Conservation (phyloP, 2,888 invertebrate species). For the Pristionchus fissidentatus region DNA sequence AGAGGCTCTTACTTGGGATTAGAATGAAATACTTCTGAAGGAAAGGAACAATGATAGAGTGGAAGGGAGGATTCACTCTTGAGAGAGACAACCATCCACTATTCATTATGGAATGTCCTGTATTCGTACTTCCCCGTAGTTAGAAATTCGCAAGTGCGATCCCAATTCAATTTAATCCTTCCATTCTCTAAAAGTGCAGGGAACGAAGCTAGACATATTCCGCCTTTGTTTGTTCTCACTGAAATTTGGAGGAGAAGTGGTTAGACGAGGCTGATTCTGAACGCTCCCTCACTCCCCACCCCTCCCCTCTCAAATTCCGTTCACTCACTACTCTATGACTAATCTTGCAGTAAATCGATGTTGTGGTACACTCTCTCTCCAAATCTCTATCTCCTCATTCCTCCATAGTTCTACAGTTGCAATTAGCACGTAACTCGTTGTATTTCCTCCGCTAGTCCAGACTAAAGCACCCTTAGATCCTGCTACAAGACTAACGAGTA, state of each 20-base stretch:
- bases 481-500: too few relatives aligned
- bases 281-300: conserved; percentile 27
- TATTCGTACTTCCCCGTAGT: not conserved
- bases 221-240: conserved; percentile 9
- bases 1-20: not conserved
- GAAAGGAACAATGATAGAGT: conserved; percentile 2
- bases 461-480: not conserved
- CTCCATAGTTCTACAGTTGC: conserved; percentile 16
- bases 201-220: not conserved
- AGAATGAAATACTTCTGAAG: conserved; percentile 31
- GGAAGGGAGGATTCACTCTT: not conserved
- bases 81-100: not conserved
- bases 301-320: not conserved
- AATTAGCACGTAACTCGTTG: conserved; percentile 6
- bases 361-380: conserved; percentile 21
- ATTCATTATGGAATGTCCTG: conserved; percentile 37
- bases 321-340: conserved; percentile 22
- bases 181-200: not conserved
- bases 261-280: not conserved
- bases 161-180: conserved; percentile 8
- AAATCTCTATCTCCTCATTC: conserved; percentile 6
- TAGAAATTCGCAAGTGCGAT: not conserved
- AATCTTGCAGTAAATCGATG: conserved; percentile 12
- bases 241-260: too few relatives aligned
- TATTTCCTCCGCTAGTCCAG: not conserved